Conservation (phyloP, 2,888 invertebrate genomes). For the Creontiades dilutus region DNA sequence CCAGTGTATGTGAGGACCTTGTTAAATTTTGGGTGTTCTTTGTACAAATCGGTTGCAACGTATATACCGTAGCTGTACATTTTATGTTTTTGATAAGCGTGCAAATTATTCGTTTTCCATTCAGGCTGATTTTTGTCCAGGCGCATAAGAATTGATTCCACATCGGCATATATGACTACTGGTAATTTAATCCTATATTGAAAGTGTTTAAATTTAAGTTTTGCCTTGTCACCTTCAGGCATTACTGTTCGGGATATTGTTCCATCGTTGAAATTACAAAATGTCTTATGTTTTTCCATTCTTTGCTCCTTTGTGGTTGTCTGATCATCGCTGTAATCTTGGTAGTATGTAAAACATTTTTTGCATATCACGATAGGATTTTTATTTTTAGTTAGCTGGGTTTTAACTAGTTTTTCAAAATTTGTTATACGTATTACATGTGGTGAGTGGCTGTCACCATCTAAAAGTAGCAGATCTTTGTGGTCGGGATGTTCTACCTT, state of each 20-base stretch:
- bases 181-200: background rate
- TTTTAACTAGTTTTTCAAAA: background rate
- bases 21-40: conserved; percentile 12
- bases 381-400: background rate
- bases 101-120: background rate
- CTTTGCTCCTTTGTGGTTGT: background rate
- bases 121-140: background rate
- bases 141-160: background rate
- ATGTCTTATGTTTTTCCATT: background rate
- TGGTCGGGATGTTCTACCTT: background rate
- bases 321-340: background rate
- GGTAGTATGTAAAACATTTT: background rate
- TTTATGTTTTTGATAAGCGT: background rate
- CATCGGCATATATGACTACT: background rate
- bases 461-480: background rate
- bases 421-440: background rate
- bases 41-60: conserved; percentile 1
- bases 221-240: conserved; percentile 12
- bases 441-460: background rate
- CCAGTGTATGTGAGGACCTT: background rate
- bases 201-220: background rate
- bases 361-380: background rate
- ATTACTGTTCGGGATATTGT: background rate
- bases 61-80: background rate
- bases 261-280: background rate